Conservation (phyloP, 2,113 vertebrate genomes). For the Eurystomus gularis region DNA sequence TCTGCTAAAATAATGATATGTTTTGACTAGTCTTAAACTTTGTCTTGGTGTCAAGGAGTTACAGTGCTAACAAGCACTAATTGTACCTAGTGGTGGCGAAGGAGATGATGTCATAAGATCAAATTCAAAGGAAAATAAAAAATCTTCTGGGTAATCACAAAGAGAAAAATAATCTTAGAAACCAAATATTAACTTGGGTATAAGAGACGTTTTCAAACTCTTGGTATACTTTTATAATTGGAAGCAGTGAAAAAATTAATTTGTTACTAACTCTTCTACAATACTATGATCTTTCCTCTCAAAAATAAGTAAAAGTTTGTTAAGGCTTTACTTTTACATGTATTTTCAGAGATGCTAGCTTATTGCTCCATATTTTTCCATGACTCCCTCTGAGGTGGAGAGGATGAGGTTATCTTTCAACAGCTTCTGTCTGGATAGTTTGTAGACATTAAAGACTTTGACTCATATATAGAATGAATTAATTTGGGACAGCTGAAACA, state of each 20-base stretch:
- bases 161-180: not conserved
- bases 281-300: not conserved
- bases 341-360: not conserved
- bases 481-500: constrained; percentile 24
- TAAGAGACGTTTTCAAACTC: not conserved
- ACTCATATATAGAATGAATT: constrained; percentile 15
- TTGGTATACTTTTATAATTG: not conserved
- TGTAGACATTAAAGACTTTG: constrained; percentile 12
- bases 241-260: not conserved
- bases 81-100: not conserved
- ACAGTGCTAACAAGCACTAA: not conserved
- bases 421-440: not conserved
- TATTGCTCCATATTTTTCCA: not conserved
- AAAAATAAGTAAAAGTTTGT: not conserved
- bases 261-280: not conserved
- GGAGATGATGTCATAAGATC: not conserved
- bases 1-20: not conserved
- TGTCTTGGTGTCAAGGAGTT: not conserved
- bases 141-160: not conserved
- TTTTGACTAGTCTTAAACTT: not conserved
- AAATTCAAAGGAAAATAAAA: not conserved
- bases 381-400: not conserved
- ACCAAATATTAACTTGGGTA: not conserved
- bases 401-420: not conserved
- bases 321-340: not conserved